Conservation (phyloP, 2,888 invertebrate genomes). For the Cryptosula pallasiana region DNA sequence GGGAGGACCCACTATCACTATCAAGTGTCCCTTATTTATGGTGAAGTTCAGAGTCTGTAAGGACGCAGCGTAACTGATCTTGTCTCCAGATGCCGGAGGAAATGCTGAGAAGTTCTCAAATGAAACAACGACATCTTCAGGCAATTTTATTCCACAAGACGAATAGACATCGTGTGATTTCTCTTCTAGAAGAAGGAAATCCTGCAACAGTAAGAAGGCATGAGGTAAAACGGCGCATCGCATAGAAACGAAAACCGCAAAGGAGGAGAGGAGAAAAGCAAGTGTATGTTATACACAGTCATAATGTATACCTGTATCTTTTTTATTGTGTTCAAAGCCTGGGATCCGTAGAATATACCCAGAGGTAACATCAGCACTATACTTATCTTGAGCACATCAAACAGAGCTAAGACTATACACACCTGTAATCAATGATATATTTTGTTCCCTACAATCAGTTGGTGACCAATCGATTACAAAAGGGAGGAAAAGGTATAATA, state of each 20-base stretch:
- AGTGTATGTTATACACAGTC: no score
- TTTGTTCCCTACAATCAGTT: no score
- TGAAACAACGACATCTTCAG: conserved; percentile 30
- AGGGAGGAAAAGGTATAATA: no score
- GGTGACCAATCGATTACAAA: no score
- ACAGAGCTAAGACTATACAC: conserved; percentile 35
- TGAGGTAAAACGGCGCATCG: no score
- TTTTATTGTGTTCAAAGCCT: conserved; percentile 31
- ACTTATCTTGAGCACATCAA: conserved; percentile 34
- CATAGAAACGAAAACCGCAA: no score
- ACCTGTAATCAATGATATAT: conserved; percentile 28
- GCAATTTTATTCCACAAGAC: conserved; percentile 26
- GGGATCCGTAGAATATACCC: conserved; percentile 33
- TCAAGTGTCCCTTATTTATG: conserved; percentile 24
- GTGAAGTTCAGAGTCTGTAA: conserved; percentile 21
- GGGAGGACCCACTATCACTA: conserved; percentile 26
- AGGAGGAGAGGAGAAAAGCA: no score
- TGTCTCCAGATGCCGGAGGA: conserved; percentile 21
- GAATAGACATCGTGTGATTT: conserved; percentile 28
- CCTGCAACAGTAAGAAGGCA: no score
- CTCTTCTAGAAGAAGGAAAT: conserved; percentile 34
- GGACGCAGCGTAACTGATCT: conserved; percentile 21
- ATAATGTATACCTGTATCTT: conserved; percentile 34
- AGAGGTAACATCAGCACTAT: conserved; percentile 35
- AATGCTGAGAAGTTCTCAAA: conserved; percentile 33